Conservation (phyloP, 2,113 vertebrate genomes). For the Bothrops jararaca region DNA sequence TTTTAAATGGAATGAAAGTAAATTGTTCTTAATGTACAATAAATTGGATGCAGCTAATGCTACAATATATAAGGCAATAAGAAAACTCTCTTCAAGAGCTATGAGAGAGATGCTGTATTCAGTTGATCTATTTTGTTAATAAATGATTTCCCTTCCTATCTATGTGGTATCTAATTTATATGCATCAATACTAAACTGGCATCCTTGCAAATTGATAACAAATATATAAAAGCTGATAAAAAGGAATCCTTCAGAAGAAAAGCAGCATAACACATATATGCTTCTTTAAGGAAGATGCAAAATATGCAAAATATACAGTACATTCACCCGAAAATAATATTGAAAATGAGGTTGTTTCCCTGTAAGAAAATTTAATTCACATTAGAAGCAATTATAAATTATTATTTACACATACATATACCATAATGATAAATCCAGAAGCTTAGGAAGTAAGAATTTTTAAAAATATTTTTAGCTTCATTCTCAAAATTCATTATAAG, state of each 20-base stretch:
- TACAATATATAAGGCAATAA: conserved; percentile 40
- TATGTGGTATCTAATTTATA: not conserved
- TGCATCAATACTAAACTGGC: conserved; percentile 35
- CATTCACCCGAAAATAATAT: conserved; percentile 41
- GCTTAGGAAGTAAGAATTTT: not conserved
- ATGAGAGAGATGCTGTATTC: not conserved
- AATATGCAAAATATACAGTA: conserved; percentile 29
- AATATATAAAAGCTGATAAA: conserved; percentile 25
- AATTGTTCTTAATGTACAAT: conserved; percentile 57
- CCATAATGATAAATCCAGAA: not conserved
- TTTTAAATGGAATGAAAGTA: conserved; percentile 60
- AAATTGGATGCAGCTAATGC: conserved; percentile 45
- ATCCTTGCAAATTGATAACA: conserved; percentile 29
- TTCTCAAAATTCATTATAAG: not conserved
- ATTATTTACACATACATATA: not conserved
- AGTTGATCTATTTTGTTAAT: conserved; percentile 18
- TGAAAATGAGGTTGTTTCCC: conserved; percentile 53
- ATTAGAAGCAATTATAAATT: conserved; percentile 48
- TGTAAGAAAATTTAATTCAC: conserved; percentile 52
- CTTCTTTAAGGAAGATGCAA: conserved; percentile 43
- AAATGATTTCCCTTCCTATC: conserved; percentile 32
- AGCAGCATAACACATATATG: conserved; percentile 39
- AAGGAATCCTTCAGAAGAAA: conserved; percentile 48
- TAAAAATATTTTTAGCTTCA: not conserved
- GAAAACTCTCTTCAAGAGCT: conserved; percentile 41